phyloP scores from a whole-genome alignment of 1,140 invertebrate species.

The Cherax destructor region DNA sequence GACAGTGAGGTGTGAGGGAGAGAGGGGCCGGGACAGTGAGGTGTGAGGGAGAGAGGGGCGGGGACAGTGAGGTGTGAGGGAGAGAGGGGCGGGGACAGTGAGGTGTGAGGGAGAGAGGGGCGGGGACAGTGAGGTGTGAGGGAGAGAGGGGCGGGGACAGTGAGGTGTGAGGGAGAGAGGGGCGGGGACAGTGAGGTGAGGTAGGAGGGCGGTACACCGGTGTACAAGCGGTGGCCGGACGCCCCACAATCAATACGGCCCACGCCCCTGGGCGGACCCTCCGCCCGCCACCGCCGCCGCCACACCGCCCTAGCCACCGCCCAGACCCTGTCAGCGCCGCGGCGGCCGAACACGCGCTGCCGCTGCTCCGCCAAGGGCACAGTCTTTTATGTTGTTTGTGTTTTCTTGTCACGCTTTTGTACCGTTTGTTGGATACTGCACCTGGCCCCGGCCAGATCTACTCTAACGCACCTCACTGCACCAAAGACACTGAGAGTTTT shows the following conservation, averaged over 20 bases:
- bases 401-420: slow-evolving; percentile 65
- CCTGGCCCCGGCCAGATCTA: slow-evolving; percentile 57
- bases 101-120: no score
- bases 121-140: not conserved
- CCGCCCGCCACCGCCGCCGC: slow-evolving; percentile 32
- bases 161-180: slow-evolving; percentile 23
- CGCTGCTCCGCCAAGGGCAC: slow-evolving; percentile 67
- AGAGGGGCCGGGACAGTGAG: slow-evolving; percentile 4
- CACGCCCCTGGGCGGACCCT: slow-evolving; percentile 68
- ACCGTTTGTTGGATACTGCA: slow-evolving; percentile 67
- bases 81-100: no score
- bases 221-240: slow-evolving; percentile 42
- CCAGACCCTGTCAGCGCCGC: slow-evolving; percentile 68
- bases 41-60: not conserved
- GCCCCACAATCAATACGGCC: slow-evolving; percentile 68
- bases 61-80: not conserved
- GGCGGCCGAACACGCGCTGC: slow-evolving; percentile 67
- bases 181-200: slow-evolving; percentile 7
- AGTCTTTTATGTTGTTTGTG: slow-evolving; percentile 69
- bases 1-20: slow-evolving; percentile 5
- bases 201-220: slow-evolving; percentile 53
- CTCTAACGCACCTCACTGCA: slow-evolving; percentile 39
- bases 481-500: slow-evolving; percentile 50
- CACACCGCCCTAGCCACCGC: slow-evolving; percentile 63
- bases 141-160: slow-evolving; percentile 19